These are phyloP conservation scores for Chironomus tepperi DNA, from an alignment of 1,140 invertebrate species.

Conservation along the genomic window DNA sequence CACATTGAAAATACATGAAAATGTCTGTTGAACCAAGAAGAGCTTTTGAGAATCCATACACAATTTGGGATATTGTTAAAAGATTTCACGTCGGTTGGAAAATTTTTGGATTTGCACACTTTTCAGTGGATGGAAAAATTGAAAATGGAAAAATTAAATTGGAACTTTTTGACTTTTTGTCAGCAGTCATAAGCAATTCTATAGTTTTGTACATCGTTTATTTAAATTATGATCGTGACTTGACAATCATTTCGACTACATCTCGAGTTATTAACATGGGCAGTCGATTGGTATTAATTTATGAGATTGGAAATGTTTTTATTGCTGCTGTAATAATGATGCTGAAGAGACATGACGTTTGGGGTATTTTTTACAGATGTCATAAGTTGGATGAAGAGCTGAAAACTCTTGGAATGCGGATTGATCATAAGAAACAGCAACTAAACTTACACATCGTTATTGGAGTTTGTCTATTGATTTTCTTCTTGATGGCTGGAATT, in stretches of 20 bases:
- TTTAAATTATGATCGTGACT: background rate
- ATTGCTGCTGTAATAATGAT: background rate
- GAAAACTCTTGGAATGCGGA: background rate
- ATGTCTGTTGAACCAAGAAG: background rate
- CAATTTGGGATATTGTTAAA: background rate
- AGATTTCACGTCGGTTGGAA: background rate
- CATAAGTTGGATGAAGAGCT: background rate
- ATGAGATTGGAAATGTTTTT: background rate
- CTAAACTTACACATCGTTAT: background rate
- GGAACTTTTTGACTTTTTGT: background rate
- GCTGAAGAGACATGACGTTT: background rate
- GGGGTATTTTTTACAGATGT: background rate
- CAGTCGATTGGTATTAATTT: background rate
- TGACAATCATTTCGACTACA: background rate
- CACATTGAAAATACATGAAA: no score
- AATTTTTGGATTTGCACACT: background rate
- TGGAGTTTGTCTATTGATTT: background rate
- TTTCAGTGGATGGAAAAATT: background rate
- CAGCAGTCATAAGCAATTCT: background rate
- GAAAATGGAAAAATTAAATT: conserved; percentile 11
- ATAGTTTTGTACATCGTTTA: background rate
- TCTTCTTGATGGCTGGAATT: background rate
- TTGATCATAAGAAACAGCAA: background rate
- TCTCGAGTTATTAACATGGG: background rate
- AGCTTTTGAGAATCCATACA: background rate